Base-by-base conservation (phyloP, 2,797 vertebrate genomes). In the Xenopus petersii region DNA sequence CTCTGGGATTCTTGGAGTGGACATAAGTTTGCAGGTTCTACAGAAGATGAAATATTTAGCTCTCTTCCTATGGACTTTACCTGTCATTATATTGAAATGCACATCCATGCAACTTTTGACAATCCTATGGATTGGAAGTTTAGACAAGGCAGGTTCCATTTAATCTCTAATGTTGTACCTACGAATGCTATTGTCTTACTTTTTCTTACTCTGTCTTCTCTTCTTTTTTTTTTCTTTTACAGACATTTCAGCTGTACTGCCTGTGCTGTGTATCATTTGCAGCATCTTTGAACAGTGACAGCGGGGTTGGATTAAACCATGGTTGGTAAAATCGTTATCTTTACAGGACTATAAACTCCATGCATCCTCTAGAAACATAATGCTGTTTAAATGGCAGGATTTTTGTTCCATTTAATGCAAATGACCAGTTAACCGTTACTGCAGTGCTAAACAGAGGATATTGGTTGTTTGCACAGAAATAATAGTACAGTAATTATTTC, bases 231-330 rank as follows among this genome's bases (percentile, higher is more conserved):
- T 42, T 6, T 42, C 5, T 84, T 90, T 93, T 83, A 17, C 94
- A 98, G 97, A 93, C 92, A 84, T 89, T 97, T 87, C 94, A 96
- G 89, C 87, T 95, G 82, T 95, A 90, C 88, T 94, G 93, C 88
- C 87, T 94, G 56, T 92, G 93, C 80, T 89, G 92, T 81, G 86
- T 90, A 79, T 88, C 85, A 78, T 82, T 87, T 74, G 92, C 88
- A 67, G 88, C 90, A 63, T 79, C 87, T 71, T 84, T 91, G 75
- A 83, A 87, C 83, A 86, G 88, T 84, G 88, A 90, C 84, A 88
- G 86, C 82, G 49, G 73, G 30, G 47, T 80, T 87, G 91, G 91
- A 85, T 88, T 94, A 80, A 89, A 93, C 86, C 89, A 94, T 51
- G 97, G 97, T 98, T 88, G 87, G 95, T 96, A 88, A 79, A 51